Percentiles rank a stretch among this genome's conserved stretches.
These are phyloP conservation scores for Drosophila meridiana DNA, from an alignment of 2,888 invertebrate species.

Conservation along the genomic window DNA sequence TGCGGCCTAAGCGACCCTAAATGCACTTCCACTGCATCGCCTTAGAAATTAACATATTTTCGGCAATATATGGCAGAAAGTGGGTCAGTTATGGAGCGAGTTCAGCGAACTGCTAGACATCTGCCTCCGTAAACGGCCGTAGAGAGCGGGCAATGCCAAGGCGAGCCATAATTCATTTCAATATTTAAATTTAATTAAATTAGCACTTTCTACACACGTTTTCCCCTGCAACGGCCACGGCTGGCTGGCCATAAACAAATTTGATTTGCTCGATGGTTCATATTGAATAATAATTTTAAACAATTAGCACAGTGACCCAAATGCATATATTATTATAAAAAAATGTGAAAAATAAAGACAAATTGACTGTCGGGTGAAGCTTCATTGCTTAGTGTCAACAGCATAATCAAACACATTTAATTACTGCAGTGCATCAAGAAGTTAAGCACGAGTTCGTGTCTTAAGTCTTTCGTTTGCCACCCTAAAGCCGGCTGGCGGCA, in stretches of 20 bases:
- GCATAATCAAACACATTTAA: conserved; percentile 5
- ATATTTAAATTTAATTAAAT: conserved; percentile 73
- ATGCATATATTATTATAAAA: conserved; percentile 53
- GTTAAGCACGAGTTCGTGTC: conserved; percentile 55
- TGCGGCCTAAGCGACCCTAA: background rate
- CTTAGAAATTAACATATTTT: conserved; percentile 3
- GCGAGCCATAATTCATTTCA: conserved; percentile 46
- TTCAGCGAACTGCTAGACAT: conserved; percentile 55
- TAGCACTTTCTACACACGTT: conserved; percentile 72
- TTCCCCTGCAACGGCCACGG: conserved; percentile 22
- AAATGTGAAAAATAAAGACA: background rate
- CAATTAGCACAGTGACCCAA: conserved; percentile 74
- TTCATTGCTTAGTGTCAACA: conserved; percentile 18
- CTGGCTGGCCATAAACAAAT: conserved; percentile 6
- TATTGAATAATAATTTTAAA: conserved; percentile 77
- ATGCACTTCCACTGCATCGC: conserved; percentile 12
- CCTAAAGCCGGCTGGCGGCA: conserved; percentile 14
- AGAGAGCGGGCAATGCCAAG: conserved; percentile 28
- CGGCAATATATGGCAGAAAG: conserved; percentile 9
- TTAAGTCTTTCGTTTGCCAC: conserved; percentile 59
- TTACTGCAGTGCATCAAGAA: conserved; percentile 4
- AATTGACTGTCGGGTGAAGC: background rate
- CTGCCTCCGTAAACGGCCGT: conserved; percentile 11
- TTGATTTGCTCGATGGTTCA: conserved; percentile 25
- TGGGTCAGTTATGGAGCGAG: conserved; percentile 46